Base-by-base conservation (phyloP, 2,888 invertebrate species). In the Alentia gelatinosa region DNA sequence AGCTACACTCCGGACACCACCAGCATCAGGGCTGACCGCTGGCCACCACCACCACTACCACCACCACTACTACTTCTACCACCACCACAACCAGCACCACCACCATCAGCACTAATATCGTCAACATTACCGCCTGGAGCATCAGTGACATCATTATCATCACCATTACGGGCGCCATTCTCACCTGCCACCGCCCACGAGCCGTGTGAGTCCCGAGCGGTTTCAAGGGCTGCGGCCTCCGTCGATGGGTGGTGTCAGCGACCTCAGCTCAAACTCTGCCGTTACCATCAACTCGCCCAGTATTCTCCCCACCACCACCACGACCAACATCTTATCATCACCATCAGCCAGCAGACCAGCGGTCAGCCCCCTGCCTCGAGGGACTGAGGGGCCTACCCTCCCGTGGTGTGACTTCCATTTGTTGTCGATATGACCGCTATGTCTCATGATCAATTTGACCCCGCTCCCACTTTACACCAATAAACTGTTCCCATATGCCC, bases 1-100 rank as follows among this genome's bases (percentile, higher is more conserved):
- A 56, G 56, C 56, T n/a, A 56, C n/a, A n/a, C 56, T 56, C 56
- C 56, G 56, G 56, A 56, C 56, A 56, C 56, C 56, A 74, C 74
- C 15, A 33, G n/a, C 74, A 30, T n/a, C 56, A 3, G 56, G 56
- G 56, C 74, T 74, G 74, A 74, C 74, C 74, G 30, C 30, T 74
- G 74, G 74, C 26, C 74, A 74, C 74, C 33, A 7, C 74, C 33
- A 74, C 74, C 74, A 33, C 33, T 15, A 4, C 26, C 30, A 33
- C 15, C 33, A 15, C 15, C 74, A 56, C n/a, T 56, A 56, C 19
- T n/a, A 56, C n/a, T n/a, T 9, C 5, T n/a, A 56, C 56, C 56
- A 5, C 9, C 12, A 5, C 56, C 56, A 9, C 5, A 3, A 3
- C 12, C 56, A 3, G 3, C 12, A 3, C 1, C 56, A 56, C 56